phyloP scores from a whole-genome alignment of 2,797 vertebrate genomes.

The Poeciliopsis paucimaculata region DNA sequence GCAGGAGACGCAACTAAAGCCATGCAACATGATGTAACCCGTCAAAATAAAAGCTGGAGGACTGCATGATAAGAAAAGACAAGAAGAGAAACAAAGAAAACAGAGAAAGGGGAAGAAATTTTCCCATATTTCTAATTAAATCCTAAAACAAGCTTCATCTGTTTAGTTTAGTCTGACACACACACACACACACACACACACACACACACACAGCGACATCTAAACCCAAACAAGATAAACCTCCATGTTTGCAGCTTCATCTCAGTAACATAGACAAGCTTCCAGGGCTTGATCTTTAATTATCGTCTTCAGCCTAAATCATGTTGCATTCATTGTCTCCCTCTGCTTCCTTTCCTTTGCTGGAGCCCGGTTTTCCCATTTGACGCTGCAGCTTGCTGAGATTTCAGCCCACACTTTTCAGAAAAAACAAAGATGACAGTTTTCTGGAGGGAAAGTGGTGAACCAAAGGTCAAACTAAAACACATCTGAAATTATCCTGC shows the following conservation, averaged over 20 bases:
- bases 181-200: slow-evolving; percentile 14
- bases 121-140: slow-evolving; percentile 47
- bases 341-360: slow-evolving; percentile 32
- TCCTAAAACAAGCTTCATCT: slow-evolving; percentile 28
- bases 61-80: not conserved
- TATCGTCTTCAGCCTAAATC: slow-evolving; percentile 49
- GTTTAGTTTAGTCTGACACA: slow-evolving; percentile 39
- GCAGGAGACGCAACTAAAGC: slow-evolving; percentile 1
- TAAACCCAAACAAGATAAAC: slow-evolving; percentile 61
- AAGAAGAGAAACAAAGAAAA: not conserved
- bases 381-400: slow-evolving; percentile 20
- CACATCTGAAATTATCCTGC: not conserved
- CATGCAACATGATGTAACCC: not conserved
- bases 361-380: slow-evolving; percentile 14
- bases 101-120: not conserved
- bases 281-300: slow-evolving; percentile 69
- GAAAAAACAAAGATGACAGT: not conserved
- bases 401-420: slow-evolving; percentile 21
- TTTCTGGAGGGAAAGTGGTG: not conserved
- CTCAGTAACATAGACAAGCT: slow-evolving; percentile 65
- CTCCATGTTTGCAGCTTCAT: slow-evolving; percentile 59
- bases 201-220: slow-evolving; percentile 8
- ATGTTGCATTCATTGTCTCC: not conserved
- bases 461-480: not conserved
- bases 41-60: slow-evolving; percentile 6